Percentiles rank a stretch among this genome's conserved stretches.
Evolutionary conservation across 2,888 invertebrate species (phyloP).

Genomic region (Chaitophorus viminalis): DNA sequence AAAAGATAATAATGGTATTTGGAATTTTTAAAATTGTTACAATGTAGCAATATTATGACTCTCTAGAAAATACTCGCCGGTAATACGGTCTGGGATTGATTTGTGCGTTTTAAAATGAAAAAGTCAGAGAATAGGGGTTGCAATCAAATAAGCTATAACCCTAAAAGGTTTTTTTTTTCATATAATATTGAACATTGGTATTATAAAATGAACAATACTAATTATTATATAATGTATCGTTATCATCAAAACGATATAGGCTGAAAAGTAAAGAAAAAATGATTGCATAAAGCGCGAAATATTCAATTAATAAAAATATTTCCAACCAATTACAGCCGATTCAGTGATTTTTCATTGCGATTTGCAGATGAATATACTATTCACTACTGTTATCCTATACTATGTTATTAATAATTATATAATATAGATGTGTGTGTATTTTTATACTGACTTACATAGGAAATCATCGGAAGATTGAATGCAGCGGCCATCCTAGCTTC

Average conservation of each 20-base stretch:
- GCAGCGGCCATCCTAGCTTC: constrained; percentile 94
- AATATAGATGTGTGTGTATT: background rate
- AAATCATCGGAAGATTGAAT: constrained; percentile 95
- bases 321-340: background rate
- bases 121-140: too few species aligned
- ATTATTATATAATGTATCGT: background rate
- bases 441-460: constrained; percentile 80
- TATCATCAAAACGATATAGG: background rate
- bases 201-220: background rate
- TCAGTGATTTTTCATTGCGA: background rate
- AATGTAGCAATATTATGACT: background rate
- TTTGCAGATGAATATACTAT: too few species aligned
- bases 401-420: background rate
- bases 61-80: background rate
- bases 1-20: background rate
- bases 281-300: background rate
- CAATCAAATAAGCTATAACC: background rate
- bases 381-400: too few species aligned
- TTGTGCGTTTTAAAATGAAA: background rate
- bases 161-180: background rate
- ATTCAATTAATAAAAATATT: background rate
- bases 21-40: background rate
- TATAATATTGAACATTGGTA: background rate
- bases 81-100: background rate
- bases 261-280: background rate